Base-by-base conservation (phyloP, 2,888 invertebrate species). In the Zaprionus obscuricornis region DNA sequence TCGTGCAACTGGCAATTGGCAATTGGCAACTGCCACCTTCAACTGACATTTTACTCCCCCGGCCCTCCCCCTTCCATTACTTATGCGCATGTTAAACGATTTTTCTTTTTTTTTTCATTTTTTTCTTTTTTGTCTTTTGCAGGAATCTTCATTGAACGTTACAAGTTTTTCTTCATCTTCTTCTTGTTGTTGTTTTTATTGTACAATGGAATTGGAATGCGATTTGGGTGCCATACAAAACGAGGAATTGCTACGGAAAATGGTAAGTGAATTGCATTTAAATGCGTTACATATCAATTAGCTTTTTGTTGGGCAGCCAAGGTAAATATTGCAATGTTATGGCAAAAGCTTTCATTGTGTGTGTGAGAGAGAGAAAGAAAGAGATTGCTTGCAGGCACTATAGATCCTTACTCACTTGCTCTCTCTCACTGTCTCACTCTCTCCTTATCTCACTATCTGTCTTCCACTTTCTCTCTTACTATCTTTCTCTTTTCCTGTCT, bases 211-310 rank as follows among this genome's bases (percentile, higher is more conserved):
- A 83, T 91, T 93, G 86, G 92, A 88, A 71, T 85, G 92, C 74
- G 94, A 95, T 91, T 92, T 95, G 86, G 92, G 93, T 76, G 90
- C 92, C 78, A 95, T 95, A 65, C 92, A 92, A 74, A 95, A 95
- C 92, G 96, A 95, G 90, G 95, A 95, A 89, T 89, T 94, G 84
- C 92, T 96, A 74, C 92, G 95, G 47, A 93, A 93, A 89, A 95
- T 96, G 95, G 95, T 95, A 90, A 91, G 91, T 86, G 34, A 22
- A 24, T 10, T n/a, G n/a, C n/a, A 34, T 3, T 2, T 11, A 34
- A 13, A 13, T 13, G 7, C 1, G 36, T 17, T 17, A 14, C 17
- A 17, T 36, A 17, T 17, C 37, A 37, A 1, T 22, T 3, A n/a
- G 22, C 37, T 3, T 37, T 24, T 20, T 1, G 34, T 8, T 17